Conservation (phyloP, 2,888 invertebrate genomes). For the Elgonia sp. region DNA sequence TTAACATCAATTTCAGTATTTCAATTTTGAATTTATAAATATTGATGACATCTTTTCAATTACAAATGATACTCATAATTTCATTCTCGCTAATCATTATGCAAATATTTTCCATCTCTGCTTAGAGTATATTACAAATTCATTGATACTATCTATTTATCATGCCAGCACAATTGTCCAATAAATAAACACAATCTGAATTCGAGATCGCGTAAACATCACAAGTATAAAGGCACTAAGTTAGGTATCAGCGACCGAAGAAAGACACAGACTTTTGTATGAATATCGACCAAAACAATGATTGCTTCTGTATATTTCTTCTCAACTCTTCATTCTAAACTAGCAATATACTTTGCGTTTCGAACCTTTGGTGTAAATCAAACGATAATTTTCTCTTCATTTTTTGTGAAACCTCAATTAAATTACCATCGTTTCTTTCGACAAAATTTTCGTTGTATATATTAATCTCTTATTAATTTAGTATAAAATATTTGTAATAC, state of each 20-base stretch:
- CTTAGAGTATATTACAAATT: not conserved
- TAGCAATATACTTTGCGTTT: constrained; percentile 48
- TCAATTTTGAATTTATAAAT: too few relatives aligned
- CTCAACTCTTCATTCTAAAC: not conserved
- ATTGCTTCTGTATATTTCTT: constrained; percentile 27
- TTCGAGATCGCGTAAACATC: constrained; percentile 32
- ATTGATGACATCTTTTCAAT: too few relatives aligned
- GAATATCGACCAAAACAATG: not conserved
- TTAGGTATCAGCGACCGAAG: constrained; percentile 21
- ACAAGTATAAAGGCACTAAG: constrained; percentile 43
- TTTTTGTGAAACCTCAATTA: constrained; percentile 50
- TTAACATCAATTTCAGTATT: too few relatives aligned
- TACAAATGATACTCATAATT: too few relatives aligned
- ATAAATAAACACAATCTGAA: constrained; percentile 18
- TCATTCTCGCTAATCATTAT: too few relatives aligned
- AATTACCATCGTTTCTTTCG: constrained; percentile 9
- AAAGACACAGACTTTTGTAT: constrained; percentile 23
- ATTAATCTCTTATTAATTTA: too few relatives aligned
- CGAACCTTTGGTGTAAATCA: constrained; percentile 53
- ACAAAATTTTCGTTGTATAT: too few relatives aligned
- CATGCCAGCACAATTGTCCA: constrained; percentile 47
- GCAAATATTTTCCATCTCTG: not conserved
- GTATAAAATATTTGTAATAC: not conserved
- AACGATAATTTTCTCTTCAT: constrained; percentile 23
- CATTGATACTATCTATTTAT: constrained; percentile 26